These are phyloP conservation scores for Himalopsyche tibetana DNA, from an alignment of 2,888 invertebrate species.

Conservation along the genomic window DNA sequence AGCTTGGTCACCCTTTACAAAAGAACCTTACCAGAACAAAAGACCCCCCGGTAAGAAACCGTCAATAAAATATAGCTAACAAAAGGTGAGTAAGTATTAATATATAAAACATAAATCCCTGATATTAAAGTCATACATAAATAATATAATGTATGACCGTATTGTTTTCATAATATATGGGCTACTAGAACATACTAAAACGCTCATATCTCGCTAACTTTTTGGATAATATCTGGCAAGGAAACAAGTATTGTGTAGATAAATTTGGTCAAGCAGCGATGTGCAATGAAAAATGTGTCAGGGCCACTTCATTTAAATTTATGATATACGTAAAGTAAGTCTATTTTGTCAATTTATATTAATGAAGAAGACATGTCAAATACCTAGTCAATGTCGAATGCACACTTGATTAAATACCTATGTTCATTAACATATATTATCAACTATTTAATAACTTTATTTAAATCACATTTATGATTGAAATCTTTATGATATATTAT, in stretches of 20 bases:
- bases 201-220: not conserved
- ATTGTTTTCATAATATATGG: not conserved
- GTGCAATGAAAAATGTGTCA: not conserved
- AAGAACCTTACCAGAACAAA: not conserved
- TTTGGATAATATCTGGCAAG: not conserved
- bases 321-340: not conserved
- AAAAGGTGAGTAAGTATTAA: not conserved
- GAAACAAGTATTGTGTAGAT: not conserved
- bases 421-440: too few species aligned
- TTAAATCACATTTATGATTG: too few species aligned
- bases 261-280: conserved; percentile 13
- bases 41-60: not conserved
- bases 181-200: not conserved
- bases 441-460: too few species aligned
- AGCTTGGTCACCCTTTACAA: not conserved
- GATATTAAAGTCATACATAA: not conserved
- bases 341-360: too few species aligned
- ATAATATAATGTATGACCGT: not conserved
- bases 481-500: too few species aligned
- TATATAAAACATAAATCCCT: not conserved
- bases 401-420: too few species aligned
- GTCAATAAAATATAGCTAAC: not conserved
- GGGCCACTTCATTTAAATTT: not conserved
- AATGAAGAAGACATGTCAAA: too few species aligned
- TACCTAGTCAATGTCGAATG: too few species aligned